A percentile compares a stretch with the other conserved stretches of the same genome.
These are phyloP conservation scores for Kuschelorhynchus macadamiae DNA, from an alignment of 2,888 invertebrate species.

Conservation along the genomic window DNA sequence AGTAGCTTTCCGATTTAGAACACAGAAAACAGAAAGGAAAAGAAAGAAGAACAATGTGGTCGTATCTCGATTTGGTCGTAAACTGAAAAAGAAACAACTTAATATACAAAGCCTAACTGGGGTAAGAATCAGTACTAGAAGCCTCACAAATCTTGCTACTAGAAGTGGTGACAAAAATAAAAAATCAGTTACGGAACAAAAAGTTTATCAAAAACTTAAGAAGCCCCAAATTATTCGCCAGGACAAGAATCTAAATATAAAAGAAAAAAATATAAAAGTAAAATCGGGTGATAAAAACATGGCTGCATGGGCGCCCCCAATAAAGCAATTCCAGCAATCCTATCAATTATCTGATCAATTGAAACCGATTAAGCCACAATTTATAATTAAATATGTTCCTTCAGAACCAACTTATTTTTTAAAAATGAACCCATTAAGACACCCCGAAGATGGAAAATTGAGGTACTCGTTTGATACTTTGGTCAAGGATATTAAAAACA, in stretches of 20 bases:
- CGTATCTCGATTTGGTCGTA: slow-evolving; percentile 46
- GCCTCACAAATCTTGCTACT: not conserved
- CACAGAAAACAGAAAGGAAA: slow-evolving; percentile 32
- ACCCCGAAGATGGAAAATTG: slow-evolving; percentile 48
- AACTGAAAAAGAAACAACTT: slow-evolving; percentile 42
- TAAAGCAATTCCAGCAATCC: slow-evolving; percentile 8
- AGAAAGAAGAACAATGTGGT: slow-evolving; percentile 35
- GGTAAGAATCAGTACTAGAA: not conserved
- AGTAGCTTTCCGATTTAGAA: slow-evolving; percentile 32
- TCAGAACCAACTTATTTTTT: slow-evolving; percentile 50
- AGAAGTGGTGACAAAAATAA: slow-evolving; percentile 8
- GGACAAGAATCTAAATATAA: too few species aligned
- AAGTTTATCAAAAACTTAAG: not conserved
- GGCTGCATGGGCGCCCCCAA: slow-evolving; percentile 11
- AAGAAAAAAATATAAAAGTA: not conserved
- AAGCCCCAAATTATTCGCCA: not conserved
- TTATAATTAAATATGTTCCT: slow-evolving; percentile 43
- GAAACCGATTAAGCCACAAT: slow-evolving; percentile 27
- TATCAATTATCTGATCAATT: not conserved
- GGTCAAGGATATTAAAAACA: slow-evolving; percentile 58
- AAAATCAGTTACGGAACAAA: not conserved
- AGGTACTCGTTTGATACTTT: slow-evolving; percentile 57
- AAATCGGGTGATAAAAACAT: slow-evolving; percentile 17
- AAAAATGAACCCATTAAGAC: slow-evolving; percentile 41
- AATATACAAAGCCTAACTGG: slow-evolving; percentile 13